Evolutionary conservation across 2,888 invertebrate species (phyloP).

Genomic region (Dysmachus trigonus): DNA sequence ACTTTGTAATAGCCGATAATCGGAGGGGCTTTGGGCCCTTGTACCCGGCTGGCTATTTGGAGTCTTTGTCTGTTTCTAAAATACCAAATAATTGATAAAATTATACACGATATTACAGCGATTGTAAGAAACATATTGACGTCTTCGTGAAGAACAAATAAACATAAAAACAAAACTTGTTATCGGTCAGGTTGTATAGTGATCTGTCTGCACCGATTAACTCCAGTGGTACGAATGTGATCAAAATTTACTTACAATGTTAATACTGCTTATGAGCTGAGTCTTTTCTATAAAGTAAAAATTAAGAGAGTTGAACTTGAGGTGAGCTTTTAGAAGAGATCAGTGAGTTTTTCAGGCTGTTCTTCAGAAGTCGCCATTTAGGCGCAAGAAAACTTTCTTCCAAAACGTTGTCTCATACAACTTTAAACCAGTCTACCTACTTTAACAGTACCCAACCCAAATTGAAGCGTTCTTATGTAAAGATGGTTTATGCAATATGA

Average conservation of each 20-base stretch:
- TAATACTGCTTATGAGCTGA: background rate
- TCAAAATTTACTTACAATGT: background rate
- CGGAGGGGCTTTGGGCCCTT: conserved; percentile 43
- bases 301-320: background rate
- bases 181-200: background rate
- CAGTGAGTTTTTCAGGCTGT: background rate
- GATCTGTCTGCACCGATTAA: background rate
- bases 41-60: conserved; percentile 33
- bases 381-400: background rate
- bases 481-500: no score
- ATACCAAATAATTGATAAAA: background rate
- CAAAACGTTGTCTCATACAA: background rate
- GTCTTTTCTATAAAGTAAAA: background rate
- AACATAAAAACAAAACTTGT: background rate
- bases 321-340: background rate
- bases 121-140: background rate
- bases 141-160: background rate
- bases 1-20: conserved; percentile 41
- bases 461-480: no score
- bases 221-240: background rate
- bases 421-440: no score
- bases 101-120: background rate
- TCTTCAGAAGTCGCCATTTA: background rate
- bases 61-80: conserved; percentile 21
- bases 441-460: no score